Evolutionary conservation across 2,113 vertebrate species (phyloP), one percentile per base, ranked within the genome.

Genomic region (Dunckerocampus dactyliophorus): DNA sequence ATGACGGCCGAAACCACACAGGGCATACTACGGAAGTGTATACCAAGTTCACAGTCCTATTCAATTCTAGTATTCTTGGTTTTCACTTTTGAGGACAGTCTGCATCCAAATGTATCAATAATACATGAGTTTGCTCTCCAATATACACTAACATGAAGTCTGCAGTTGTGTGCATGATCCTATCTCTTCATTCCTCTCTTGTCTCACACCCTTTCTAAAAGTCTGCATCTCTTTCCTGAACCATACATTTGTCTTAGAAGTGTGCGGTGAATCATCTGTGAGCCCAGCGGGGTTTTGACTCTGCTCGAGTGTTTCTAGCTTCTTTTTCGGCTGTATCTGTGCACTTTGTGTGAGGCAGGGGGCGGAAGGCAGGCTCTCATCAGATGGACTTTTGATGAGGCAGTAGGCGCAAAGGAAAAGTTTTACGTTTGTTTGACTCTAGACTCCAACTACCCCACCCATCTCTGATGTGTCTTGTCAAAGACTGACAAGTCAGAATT

Each of bases 121-220:
- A 81, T 76, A 55, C 73, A 86, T 61, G 39, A 69, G 58, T 47
- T 75, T 77, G 73, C 80, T 76, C 72, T 75, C 59, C 65, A 37
- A 3, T 54, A 79, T 82, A 81, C 79, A 72, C 77, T 71, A 71
- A 77, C 81, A 81, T 81, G 68, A 83, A 81, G 83, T 76, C 74
- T 84, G 77, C 74, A 64, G 61, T 68, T 10, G 20, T 65, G 69
- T n/a, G 2, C 19, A 12, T 48, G 2, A 12, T 43, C 13, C 39
- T 43, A 47, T 74, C 43, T 13, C 52, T 42, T 73, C 55, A 39
- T 42, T 65, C 42, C 61, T 42, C 62, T 72, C 54, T 59, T 61
- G 71, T 68, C 68, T 69, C 37, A 47, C 57, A 51, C 51, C 15
- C 47, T 52, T 39, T 65, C 31, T 50, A 22, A 28, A 64, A 69